Conservation (phyloP, 2,113 vertebrate species). For the Myotis yumanensis region DNA sequence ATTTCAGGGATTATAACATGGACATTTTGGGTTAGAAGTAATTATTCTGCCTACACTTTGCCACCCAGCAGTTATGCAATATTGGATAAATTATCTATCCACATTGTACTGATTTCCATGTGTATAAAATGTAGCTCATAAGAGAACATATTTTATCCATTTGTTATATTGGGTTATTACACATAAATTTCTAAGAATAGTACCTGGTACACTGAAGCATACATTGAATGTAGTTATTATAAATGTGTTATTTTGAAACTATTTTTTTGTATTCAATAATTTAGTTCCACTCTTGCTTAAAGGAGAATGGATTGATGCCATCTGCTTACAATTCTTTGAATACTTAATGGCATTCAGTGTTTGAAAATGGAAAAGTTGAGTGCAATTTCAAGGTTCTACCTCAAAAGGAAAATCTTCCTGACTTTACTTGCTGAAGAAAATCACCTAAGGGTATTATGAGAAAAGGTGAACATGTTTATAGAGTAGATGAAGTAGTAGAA, state of each 20-base stretch:
- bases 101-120: background rate
- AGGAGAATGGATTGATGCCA: background rate
- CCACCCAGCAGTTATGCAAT: background rate
- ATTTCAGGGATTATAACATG: background rate
- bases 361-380: constrained; percentile 16
- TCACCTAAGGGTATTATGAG: background rate
- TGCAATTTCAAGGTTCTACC: background rate
- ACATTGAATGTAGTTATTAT: background rate
- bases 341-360: background rate
- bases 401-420: background rate
- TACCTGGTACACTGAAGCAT: background rate
- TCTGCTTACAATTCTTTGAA: background rate
- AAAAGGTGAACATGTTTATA: background rate
- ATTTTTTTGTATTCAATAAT: background rate
- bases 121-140: background rate
- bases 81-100: background rate
- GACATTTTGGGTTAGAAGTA: background rate
- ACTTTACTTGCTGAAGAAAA: background rate
- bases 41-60: background rate
- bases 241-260: background rate
- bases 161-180: background rate
- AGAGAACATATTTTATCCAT: background rate
- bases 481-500: background rate
- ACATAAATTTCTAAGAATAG: background rate
- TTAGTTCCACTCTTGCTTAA: constrained; percentile 10